phyloP scores from a whole-genome alignment of 2,797 vertebrate species.

The Parauchenoglanis ngamensis region DNA sequence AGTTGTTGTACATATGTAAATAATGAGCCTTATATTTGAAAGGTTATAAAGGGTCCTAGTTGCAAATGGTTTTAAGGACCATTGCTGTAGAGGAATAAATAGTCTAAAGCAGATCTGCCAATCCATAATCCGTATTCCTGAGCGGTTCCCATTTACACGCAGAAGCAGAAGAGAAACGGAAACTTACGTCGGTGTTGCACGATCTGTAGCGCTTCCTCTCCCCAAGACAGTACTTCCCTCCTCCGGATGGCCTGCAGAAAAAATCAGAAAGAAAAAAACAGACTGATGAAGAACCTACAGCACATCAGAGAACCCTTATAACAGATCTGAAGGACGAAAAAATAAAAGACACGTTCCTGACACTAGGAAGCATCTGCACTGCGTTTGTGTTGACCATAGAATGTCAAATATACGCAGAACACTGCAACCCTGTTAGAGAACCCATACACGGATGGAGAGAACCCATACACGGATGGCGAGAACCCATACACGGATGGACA shows the following conservation, averaged over 20 bases:
- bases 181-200: conserved; percentile 96
- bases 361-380: conserved; percentile 41
- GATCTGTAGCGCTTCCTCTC: conserved; percentile 96
- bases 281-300: conserved; percentile 49
- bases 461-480: neutral
- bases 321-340: conserved; percentile 21
- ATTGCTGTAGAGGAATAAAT: neutral
- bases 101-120: neutral
- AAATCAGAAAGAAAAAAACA: conserved; percentile 50
- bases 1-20: too few relatives aligned
- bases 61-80: neutral
- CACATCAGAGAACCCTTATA: conserved; percentile 19
- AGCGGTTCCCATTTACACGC: neutral
- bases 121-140: neutral
- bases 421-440: neutral
- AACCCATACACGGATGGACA: neutral
- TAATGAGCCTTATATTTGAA: too few relatives aligned
- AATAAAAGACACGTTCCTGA: conserved; percentile 28
- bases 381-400: conserved; percentile 13
- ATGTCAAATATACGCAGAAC: neutral
- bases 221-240: conserved; percentile 97
- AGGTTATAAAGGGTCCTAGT: neutral
- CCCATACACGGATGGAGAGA: neutral
- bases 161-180: conserved; percentile 7
- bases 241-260: conserved; percentile 88